Evolutionary conservation across 2,113 vertebrate genomes (phyloP).

Genomic region (Pleuronectes platessa): DNA sequence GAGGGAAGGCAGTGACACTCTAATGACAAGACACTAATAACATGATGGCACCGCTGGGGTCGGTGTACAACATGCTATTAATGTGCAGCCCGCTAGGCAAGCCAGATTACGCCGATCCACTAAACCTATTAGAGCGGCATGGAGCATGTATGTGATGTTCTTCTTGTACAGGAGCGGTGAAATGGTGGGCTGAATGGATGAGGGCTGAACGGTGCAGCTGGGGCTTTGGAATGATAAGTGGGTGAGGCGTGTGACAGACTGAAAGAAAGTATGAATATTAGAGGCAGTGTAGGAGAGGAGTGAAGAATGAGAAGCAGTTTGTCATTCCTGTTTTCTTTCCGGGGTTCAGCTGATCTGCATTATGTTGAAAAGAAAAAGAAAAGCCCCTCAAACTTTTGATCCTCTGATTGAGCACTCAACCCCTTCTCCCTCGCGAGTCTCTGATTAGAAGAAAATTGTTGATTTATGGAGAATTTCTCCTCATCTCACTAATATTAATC

Average conservation of each 20-base stretch:
- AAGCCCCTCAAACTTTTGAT: conserved; percentile 40
- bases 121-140: conserved; percentile 54
- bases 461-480: conserved; percentile 61
- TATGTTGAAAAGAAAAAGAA: conserved; percentile 19
- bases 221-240: conserved; percentile 21
- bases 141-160: conserved; percentile 21
- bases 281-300: conserved; percentile 23
- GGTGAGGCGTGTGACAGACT: conserved; percentile 29
- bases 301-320: conserved; percentile 30
- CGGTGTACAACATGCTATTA: conserved; percentile 63
- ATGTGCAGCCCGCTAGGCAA: conserved; percentile 37
- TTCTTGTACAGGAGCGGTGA: conserved; percentile 12
- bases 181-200: conserved; percentile 3
- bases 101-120: conserved; percentile 56
- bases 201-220: conserved; percentile 34
- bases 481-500: conserved; percentile 65
- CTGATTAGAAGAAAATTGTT: conserved; percentile 69
- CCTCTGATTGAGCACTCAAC: conserved; percentile 60
- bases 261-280: conserved; percentile 63
- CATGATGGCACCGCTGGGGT: conserved; percentile 50
- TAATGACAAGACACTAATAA: conserved; percentile 67
- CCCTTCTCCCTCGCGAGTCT: conserved; percentile 13
- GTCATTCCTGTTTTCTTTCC: conserved; percentile 31
- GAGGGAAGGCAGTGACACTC: conserved; percentile 53
- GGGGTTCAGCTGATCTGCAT: conserved; percentile 41